Conservation (phyloP, 2,888 invertebrate genomes). For the Subacronicta megacephala region DNA sequence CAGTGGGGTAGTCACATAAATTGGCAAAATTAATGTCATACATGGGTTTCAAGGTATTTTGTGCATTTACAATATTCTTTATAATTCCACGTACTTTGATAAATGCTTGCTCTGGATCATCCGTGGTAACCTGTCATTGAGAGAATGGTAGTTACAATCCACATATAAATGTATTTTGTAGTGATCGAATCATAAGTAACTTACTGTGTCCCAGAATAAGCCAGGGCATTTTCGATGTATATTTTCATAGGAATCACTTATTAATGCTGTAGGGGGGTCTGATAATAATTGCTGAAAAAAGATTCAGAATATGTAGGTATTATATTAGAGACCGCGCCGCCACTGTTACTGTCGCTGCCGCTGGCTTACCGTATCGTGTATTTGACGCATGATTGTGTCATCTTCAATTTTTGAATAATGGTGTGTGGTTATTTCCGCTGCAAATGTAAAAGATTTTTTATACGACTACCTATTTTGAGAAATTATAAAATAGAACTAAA, state of each 20-base stretch:
- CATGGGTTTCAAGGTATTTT: conserved; percentile 74
- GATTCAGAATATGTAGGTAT: neutral
- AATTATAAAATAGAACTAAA: too few relatives aligned
- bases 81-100: conserved; percentile 75
- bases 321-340: too few relatives aligned
- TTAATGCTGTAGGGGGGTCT: conserved; percentile 63
- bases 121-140: conserved; percentile 73
- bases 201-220: conserved; percentile 81
- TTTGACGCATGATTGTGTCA: conserved; percentile 63
- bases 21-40: conserved; percentile 79
- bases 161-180: neutral
- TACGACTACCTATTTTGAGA: too few relatives aligned
- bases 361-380: conserved; percentile 59
- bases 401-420: conserved; percentile 58
- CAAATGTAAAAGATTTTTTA: too few relatives aligned
- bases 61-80: conserved; percentile 71
- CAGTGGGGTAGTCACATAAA: conserved; percentile 64
- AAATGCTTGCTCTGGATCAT: conserved; percentile 74
- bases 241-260: conserved; percentile 76
- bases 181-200: conserved; percentile 29
- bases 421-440: conserved; percentile 49
- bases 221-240: conserved; percentile 78
- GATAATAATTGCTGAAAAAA: conserved; percentile 11
- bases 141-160: neutral
- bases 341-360: too few relatives aligned